Evolutionary conservation across 2,797 vertebrate species (phyloP).

Genomic region (Gymnopithys bicolor): DNA sequence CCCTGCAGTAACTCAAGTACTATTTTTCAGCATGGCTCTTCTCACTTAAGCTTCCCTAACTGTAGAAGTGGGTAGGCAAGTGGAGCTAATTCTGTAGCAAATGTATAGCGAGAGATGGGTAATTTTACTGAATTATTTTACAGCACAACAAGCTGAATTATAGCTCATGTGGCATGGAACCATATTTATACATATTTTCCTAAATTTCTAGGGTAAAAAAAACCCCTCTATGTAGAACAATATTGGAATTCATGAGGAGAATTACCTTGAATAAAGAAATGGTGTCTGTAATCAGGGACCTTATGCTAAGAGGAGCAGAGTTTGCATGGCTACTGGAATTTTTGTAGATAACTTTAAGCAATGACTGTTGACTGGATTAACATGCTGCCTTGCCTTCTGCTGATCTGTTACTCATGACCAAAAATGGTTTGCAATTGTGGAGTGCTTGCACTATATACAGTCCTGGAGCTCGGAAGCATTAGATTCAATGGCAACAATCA

Average conservation of each 20-base stretch:
- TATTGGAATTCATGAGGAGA: not conserved
- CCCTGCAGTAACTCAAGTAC: not conserved
- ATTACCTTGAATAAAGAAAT: not conserved
- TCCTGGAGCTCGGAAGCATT: not conserved
- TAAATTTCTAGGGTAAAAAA: not conserved
- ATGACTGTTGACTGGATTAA: not conserved
- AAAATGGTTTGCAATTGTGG: slow-evolving; percentile 9
- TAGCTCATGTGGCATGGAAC: not conserved
- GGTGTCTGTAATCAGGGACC: not conserved
- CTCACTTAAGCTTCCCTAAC: not conserved
- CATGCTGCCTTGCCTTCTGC: not conserved
- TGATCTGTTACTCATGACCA: slow-evolving; percentile 13
- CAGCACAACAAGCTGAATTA: not conserved
- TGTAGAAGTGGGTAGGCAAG: slow-evolving; percentile 19
- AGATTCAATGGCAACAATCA: not conserved
- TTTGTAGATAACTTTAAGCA: not conserved
- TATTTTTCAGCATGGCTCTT: slow-evolving; percentile 32
- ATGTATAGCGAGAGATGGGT: not conserved
- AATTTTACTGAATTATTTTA: slow-evolving; percentile 5
- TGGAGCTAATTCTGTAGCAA: slow-evolving; percentile 25
- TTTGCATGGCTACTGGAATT: not conserved
- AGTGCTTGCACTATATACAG: not conserved
- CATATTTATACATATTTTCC: not conserved
- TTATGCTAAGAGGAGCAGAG: not conserved
- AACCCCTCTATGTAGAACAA: not conserved